Percentiles rank a stretch among this genome's conserved stretches.
These are phyloP conservation scores for Zelleria hepariella DNA, from an alignment of 2,888 invertebrate genomes.

Conservation along the genomic window DNA sequence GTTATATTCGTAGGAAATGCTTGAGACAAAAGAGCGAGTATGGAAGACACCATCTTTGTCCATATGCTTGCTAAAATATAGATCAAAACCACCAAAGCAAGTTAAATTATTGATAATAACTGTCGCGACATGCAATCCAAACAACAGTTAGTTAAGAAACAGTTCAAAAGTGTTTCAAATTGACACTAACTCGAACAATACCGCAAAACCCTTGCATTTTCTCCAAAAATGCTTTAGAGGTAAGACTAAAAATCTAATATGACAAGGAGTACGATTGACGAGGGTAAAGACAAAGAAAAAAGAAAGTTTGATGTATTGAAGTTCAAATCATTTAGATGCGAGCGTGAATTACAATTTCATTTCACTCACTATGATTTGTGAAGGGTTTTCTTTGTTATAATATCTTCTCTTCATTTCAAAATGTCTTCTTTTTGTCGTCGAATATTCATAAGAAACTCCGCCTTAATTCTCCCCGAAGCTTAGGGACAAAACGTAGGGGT, in stretches of 20 bases:
- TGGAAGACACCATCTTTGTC: conserved; percentile 33
- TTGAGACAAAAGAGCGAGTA: conserved; percentile 42
- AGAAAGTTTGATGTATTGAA: conserved; percentile 51
- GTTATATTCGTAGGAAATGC: conserved; percentile 42
- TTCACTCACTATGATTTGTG: conserved; percentile 37
- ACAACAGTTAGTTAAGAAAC: too few species aligned
- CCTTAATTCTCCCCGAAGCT: too few species aligned
- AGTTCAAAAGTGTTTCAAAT: too few species aligned
- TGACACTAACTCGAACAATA: too few species aligned
- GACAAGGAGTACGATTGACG: conserved; percentile 40
- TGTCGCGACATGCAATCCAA: background rate
- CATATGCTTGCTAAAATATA: background rate
- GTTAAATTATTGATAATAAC: background rate
- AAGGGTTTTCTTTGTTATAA: conserved; percentile 25
- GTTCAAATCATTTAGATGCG: conserved; percentile 41
- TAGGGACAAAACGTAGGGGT: too few species aligned
- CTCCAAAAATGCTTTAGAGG: conserved; percentile 10
- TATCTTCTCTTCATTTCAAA: background rate
- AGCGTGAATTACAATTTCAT: conserved; percentile 39
- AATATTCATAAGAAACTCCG: too few species aligned
- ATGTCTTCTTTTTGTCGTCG: too few species aligned
- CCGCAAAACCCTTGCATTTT: too few species aligned
- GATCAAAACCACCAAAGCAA: background rate
- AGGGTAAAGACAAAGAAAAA: conserved; percentile 43
- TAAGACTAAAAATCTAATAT: conserved; percentile 24